Percentiles rank a stretch among this genome's conserved stretches.
Conservation (phyloP, 1,140 invertebrate genomes). For the Euwallacea similis region DNA sequence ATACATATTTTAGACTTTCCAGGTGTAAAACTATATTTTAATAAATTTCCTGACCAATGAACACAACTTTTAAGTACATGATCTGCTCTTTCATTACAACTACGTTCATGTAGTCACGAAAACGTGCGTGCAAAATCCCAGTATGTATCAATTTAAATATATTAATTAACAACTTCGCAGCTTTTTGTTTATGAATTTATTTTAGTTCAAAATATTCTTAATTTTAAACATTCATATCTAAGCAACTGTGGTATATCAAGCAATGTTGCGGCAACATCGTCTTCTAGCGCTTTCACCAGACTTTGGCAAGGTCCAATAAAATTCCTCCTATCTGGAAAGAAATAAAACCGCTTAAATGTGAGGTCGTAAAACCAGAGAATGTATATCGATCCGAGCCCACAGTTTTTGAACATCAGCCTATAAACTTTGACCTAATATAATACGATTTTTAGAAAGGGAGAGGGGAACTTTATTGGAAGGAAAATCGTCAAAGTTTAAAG, state of each 20-base stretch:
- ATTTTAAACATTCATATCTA: too few species aligned
- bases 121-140: too few species aligned
- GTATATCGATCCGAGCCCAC: constrained; percentile 16
- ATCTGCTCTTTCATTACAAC: too few species aligned
- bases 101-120: too few species aligned
- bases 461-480: background rate
- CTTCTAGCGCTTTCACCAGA: constrained; percentile 26
- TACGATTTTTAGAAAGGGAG: constrained; percentile 10
- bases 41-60: too few species aligned
- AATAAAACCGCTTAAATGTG: constrained; percentile 27
- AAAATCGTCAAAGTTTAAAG: constrained; percentile 14
- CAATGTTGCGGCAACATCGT: too few species aligned
- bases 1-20: too few species aligned
- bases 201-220: too few species aligned
- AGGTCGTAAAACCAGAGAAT: constrained; percentile 23
- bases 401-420: constrained; percentile 7
- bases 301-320: background rate
- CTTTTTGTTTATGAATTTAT: too few species aligned
- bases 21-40: too few species aligned
- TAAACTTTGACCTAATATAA: constrained; percentile 32
- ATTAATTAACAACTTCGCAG: background rate
- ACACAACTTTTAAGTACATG: too few species aligned
- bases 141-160: background rate
- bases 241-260: too few species aligned
- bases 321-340: constrained; percentile 3